Conservation (phyloP, 2,797 vertebrate genomes). For the Lerista edwardsae region DNA sequence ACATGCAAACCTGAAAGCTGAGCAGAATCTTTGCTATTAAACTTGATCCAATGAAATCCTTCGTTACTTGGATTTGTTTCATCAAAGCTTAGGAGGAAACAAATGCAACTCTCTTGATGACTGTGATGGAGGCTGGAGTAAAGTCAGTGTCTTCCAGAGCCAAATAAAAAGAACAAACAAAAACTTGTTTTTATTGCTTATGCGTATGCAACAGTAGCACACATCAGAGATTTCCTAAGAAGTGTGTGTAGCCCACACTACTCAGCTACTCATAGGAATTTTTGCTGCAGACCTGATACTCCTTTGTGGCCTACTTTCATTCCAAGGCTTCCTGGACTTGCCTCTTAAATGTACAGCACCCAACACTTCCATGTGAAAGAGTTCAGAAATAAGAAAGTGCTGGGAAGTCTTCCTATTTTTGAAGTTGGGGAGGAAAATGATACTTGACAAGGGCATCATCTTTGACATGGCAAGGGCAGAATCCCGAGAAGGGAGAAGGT, state of each 20-base stretch:
- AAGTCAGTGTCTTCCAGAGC: not conserved
- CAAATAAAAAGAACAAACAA: not conserved
- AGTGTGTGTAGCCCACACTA: too few species aligned
- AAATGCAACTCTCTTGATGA: not conserved
- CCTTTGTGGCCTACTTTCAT: too few species aligned
- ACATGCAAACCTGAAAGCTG: not conserved
- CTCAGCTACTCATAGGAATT: too few species aligned
- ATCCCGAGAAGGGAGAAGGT: not conserved
- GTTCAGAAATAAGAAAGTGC: not conserved
- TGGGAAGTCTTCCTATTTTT: not conserved
- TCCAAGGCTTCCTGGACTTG: too few species aligned
- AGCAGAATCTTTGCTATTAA: not conserved
- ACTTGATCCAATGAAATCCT: not conserved
- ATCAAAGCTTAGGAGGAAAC: conserved; percentile 1
- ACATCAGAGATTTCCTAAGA: too few species aligned
- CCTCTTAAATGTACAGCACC: not conserved
- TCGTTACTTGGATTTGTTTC: not conserved
- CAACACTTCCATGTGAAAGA: not conserved
- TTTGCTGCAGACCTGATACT: too few species aligned
- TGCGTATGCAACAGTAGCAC: too few species aligned
- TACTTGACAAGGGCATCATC: not conserved
- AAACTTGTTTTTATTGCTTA: not conserved
- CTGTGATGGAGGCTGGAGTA: not conserved
- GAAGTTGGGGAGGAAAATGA: not conserved
- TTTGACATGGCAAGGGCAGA: not conserved